phyloP scores from a whole-genome alignment of 2,113 vertebrate species.

The Corynorhinus townsendii region DNA sequence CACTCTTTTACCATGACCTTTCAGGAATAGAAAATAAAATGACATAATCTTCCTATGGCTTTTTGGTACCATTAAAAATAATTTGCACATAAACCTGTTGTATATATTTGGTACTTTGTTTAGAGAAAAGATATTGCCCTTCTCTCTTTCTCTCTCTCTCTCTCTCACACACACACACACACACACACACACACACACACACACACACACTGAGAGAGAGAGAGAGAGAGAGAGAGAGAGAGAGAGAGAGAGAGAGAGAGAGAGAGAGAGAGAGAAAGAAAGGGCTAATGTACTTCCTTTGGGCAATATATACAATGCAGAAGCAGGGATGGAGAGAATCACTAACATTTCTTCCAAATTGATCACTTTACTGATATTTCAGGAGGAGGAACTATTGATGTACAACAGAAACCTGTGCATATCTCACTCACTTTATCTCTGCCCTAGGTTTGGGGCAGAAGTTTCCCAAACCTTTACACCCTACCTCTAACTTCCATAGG shows the following conservation, averaged over 20 bases:
- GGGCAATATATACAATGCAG: not conserved
- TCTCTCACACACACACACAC: no score
- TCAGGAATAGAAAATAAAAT: constrained; percentile 50
- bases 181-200: no score
- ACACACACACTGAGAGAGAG: no score
- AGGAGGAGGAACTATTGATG: not conserved
- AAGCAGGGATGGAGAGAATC: not conserved
- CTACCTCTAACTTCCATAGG: not conserved
- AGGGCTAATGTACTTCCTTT: not conserved
- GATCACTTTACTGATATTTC: not conserved
- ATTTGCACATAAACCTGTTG: not conserved
- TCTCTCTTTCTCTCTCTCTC: not conserved
- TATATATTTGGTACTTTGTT: not conserved
- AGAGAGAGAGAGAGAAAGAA: no score
- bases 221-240: no score
- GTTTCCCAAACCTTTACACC: not conserved
- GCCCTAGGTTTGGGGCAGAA: not conserved
- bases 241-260: no score
- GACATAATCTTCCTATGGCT: constrained; percentile 13
- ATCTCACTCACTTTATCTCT: not conserved
- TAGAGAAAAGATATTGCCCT: not conserved
- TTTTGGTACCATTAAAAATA: constrained; percentile 27
- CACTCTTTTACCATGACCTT: not conserved
- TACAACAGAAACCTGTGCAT: not conserved
- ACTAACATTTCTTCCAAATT: not conserved